Conservation (phyloP, 2,113 vertebrate species). For the Clarias batrachus region DNA sequence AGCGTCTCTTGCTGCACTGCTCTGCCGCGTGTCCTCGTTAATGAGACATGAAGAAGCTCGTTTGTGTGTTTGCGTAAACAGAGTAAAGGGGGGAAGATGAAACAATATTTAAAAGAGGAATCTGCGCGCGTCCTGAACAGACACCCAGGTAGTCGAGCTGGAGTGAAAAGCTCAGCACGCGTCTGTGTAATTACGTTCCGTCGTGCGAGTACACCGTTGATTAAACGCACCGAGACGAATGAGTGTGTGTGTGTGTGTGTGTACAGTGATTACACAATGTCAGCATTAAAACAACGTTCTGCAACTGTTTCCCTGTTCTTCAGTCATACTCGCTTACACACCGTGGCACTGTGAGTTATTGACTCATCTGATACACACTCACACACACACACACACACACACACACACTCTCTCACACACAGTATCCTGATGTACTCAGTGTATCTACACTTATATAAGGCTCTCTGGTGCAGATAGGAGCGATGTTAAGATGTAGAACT, state of each 20-base stretch:
- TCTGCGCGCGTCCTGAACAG: neutral
- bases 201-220: neutral
- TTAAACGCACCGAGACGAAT: neutral
- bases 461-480: conserved; percentile 53
- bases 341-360: neutral
- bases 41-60: neutral
- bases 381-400: neutral
- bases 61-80: neutral
- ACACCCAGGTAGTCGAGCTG: neutral
- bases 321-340: neutral
- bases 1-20: conserved; percentile 52
- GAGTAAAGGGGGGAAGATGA: neutral
- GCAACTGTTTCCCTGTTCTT: neutral
- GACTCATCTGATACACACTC: neutral
- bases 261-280: neutral
- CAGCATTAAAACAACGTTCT: neutral
- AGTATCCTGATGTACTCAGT: neutral
- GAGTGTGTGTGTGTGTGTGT: neutral
- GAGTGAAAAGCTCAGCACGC: neutral
- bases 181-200: neutral
- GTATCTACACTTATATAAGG: conserved; percentile 29
- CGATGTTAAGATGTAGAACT: conserved; percentile 40
- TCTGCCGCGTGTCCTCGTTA: conserved; percentile 26
- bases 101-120: neutral
- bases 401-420: neutral